Evolutionary conservation across 1,140 invertebrate genomes (phyloP).

Genomic region (Pachypsylla venusta): DNA sequence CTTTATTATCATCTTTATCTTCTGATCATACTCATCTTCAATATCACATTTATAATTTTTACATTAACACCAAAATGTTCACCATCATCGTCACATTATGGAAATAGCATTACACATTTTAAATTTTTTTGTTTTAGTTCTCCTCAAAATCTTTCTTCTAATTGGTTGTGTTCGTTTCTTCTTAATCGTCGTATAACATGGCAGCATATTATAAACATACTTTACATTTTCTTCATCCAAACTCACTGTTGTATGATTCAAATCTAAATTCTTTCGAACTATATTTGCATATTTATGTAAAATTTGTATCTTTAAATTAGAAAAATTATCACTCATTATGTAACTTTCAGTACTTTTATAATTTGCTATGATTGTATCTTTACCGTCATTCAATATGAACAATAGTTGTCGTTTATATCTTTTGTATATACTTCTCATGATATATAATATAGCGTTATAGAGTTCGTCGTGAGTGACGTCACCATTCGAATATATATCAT

Average conservation of each 20-base stretch:
- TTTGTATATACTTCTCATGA: not conserved
- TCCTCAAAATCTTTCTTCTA: no score
- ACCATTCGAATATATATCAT: not conserved
- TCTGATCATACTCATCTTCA: no score
- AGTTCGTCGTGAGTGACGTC: slow-evolving; percentile 1
- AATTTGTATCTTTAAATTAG: not conserved
- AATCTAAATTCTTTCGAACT: not conserved
- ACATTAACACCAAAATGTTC: no score
- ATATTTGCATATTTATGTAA: not conserved
- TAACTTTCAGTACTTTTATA: not conserved
- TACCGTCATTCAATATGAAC: not conserved
- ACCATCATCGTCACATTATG: no score
- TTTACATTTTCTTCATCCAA: not conserved
- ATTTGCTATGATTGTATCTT: not conserved
- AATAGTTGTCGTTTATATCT: not conserved
- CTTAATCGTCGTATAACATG: no score
- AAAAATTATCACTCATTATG: not conserved
- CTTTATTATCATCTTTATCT: no score
- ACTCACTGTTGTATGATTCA: not conserved
- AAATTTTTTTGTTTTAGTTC: no score
- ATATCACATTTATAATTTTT: no score
- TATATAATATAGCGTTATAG: not conserved
- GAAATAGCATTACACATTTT: no score
- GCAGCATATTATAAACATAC: not conserved
- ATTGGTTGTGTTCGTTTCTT: no score